These are phyloP conservation scores for Scaptomyza graminum DNA, from an alignment of 1,140 invertebrate species.

Conservation along the genomic window DNA sequence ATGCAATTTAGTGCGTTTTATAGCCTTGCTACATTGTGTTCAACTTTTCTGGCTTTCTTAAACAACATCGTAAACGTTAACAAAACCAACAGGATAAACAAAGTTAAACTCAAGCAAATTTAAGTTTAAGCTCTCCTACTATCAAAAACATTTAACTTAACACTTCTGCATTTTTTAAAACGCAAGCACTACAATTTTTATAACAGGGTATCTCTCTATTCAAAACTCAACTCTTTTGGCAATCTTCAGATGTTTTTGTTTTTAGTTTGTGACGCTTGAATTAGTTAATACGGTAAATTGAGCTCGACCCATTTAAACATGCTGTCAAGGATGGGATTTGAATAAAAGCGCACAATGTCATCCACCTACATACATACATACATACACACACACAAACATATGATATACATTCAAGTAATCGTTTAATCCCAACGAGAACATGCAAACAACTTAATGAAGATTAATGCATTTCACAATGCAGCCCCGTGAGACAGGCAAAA, in stretches of 20 bases:
- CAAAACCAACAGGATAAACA: background rate
- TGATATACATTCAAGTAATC: conserved; percentile 10
- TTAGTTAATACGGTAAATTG: conserved; percentile 54
- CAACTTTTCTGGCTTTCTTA: conserved; percentile 34
- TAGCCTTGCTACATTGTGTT: conserved; percentile 39
- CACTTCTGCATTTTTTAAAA: too few relatives aligned
- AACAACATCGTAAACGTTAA: background rate
- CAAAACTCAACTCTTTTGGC: background rate
- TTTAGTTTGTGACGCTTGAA: conserved; percentile 31
- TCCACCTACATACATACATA: background rate
- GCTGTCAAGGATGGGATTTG: background rate
- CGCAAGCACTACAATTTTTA: background rate
- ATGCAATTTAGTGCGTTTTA: conserved; percentile 46
- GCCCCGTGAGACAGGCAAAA: conserved; percentile 19
- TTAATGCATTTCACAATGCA: conserved; percentile 56
- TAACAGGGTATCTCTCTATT: background rate
- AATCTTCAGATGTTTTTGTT: conserved; percentile 17
- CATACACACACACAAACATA: too few relatives aligned
- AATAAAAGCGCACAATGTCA: background rate
- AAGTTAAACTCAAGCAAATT: background rate
- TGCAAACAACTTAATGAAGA: conserved; percentile 69
- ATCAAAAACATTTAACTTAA: too few relatives aligned
- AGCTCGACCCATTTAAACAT: conserved; percentile 36
- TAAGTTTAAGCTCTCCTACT: background rate
- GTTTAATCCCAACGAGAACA: conserved; percentile 29